Conservation (phyloP, 2,888 invertebrate genomes). For the Agrotis exclamationis region DNA sequence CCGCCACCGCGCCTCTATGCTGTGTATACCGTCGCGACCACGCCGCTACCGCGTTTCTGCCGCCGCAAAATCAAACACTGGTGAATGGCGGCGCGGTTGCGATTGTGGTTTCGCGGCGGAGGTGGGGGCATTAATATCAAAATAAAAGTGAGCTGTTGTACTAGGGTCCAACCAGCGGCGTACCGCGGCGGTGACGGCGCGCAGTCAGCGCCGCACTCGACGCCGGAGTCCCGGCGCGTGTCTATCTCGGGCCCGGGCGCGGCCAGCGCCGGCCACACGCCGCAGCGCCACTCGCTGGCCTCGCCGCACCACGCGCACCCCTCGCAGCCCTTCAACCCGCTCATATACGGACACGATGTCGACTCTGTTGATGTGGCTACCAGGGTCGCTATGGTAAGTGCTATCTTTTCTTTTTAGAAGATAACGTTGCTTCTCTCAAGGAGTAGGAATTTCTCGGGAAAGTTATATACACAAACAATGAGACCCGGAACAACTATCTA, state of each 20-base stretch:
- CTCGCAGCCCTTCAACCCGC: slow-evolving; percentile 94
- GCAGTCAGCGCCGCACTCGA: slow-evolving; percentile 81
- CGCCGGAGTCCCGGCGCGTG: slow-evolving; percentile 85
- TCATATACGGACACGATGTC: slow-evolving; percentile 98
- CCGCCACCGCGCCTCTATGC: too few relatives aligned
- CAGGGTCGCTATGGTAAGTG: slow-evolving; percentile 93
- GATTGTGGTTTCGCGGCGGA: too few relatives aligned
- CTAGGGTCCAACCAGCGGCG: slow-evolving; percentile 81
- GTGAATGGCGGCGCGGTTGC: too few relatives aligned
- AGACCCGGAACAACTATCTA: too few relatives aligned
- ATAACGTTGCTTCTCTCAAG: too few relatives aligned
- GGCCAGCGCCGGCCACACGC: slow-evolving; percentile 78
- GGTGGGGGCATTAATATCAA: neutral
- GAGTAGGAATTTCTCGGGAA: too few relatives aligned
- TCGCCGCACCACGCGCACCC: slow-evolving; percentile 77
- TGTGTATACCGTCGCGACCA: too few relatives aligned
- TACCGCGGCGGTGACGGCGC: slow-evolving; percentile 77
- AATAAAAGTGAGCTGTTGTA: too few relatives aligned
- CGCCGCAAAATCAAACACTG: too few relatives aligned
- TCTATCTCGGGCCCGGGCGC: slow-evolving; percentile 74
- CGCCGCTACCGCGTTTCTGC: too few relatives aligned
- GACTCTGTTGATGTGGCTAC: slow-evolving; percentile 99
- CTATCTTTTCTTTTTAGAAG: too few relatives aligned
- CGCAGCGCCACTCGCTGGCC: slow-evolving; percentile 86
- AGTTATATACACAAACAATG: too few relatives aligned